phyloP scores from a whole-genome alignment of 2,113 vertebrate species.

The Sula dactylatra region DNA sequence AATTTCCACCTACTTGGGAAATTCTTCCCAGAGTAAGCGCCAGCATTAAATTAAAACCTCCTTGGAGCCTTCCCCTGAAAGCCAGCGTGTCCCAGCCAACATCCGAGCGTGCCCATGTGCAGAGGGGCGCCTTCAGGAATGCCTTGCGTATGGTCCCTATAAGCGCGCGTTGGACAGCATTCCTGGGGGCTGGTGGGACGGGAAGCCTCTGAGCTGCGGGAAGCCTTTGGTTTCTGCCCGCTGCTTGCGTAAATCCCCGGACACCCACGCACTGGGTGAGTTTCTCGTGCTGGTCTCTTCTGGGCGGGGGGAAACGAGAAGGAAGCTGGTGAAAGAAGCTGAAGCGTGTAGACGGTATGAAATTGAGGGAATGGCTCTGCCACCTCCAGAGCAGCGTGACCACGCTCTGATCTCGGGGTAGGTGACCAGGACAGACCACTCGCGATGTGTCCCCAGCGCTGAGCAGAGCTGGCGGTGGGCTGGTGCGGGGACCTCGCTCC shows the following conservation, averaged over 20 bases:
- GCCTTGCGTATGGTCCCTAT: background rate
- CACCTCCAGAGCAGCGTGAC: background rate
- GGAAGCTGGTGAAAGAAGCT: background rate
- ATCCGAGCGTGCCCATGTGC: background rate
- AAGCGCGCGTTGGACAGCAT: fast-evolving
- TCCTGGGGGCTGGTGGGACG: background rate
- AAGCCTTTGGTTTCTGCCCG: background rate
- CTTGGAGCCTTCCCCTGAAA: slow-evolving; percentile 2
- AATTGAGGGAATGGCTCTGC: background rate
- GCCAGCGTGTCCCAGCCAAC: background rate
- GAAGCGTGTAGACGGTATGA: background rate
- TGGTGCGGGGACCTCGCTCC: background rate
- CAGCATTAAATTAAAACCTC: slow-evolving; percentile 26
- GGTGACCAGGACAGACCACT: background rate
- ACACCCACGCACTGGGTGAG: background rate
- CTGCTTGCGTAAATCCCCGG: background rate
- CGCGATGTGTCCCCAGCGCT: fast-evolving
- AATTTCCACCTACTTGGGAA: slow-evolving; percentile 32
- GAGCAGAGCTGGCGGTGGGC: background rate
- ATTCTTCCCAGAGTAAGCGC: background rate
- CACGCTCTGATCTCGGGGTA: fast-evolving
- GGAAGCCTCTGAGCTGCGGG: background rate
- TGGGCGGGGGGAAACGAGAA: background rate
- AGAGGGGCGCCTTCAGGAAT: background rate
- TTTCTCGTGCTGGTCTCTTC: background rate